Evolutionary conservation across 1,140 invertebrate species (phyloP).

Genomic region (Forficula auricularia): DNA sequence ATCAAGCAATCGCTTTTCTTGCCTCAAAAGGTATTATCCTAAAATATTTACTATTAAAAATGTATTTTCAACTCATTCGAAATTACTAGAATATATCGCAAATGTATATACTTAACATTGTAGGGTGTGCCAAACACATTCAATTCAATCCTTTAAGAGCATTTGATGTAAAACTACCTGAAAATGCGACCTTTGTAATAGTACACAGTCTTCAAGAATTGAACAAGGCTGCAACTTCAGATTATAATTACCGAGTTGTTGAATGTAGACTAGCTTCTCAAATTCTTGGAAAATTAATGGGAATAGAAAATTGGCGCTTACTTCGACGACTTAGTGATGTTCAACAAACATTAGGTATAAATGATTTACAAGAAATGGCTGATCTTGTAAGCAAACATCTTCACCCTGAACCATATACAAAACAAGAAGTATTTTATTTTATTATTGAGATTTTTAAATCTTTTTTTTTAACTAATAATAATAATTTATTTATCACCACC

Average conservation of each 20-base stretch:
- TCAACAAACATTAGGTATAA: constrained; percentile 39
- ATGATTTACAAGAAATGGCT: constrained; percentile 47
- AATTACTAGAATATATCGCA: not conserved
- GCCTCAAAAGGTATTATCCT: constrained; percentile 52
- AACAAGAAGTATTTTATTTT: constrained; percentile 49
- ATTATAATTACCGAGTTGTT: constrained; percentile 86
- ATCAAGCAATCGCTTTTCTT: constrained; percentile 93
- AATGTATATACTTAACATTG: constrained; percentile 2
- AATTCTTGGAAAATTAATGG: constrained; percentile 27
- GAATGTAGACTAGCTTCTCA: constrained; percentile 82
- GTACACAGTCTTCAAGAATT: constrained; percentile 75
- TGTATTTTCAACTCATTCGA: not conserved
- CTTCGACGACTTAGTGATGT: constrained; percentile 47
- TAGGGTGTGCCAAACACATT: constrained; percentile 74
- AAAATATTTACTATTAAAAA: not conserved
- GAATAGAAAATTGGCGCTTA: constrained; percentile 33
- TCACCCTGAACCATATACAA: constrained; percentile 51
- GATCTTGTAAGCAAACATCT: constrained; percentile 41
- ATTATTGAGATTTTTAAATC: not conserved
- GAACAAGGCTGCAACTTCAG: constrained; percentile 82
- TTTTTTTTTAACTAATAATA: not conserved
- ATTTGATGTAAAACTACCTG: constrained; percentile 59
- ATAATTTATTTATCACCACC: not conserved
- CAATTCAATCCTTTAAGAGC: constrained; percentile 80
- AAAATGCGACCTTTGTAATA: constrained; percentile 74